Conservation (phyloP, 2,113 vertebrate genomes). For the Cynocephalus volans region DNA sequence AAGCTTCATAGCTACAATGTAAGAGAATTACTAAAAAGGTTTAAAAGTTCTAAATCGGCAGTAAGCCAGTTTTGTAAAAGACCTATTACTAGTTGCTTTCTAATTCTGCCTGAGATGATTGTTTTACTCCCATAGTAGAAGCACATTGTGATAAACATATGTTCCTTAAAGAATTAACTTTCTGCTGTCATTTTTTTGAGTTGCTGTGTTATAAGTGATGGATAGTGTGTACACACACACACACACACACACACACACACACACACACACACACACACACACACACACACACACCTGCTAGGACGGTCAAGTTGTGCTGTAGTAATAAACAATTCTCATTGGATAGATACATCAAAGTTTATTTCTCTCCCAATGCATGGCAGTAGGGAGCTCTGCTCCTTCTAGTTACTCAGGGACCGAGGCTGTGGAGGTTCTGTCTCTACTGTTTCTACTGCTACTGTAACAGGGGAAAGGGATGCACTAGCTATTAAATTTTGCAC, state of each 20-base stretch:
- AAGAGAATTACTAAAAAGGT: slow-evolving; percentile 49
- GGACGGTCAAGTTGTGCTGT: neutral
- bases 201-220: neutral
- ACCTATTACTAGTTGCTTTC: neutral
- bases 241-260: neutral
- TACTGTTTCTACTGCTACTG: neutral
- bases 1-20: slow-evolving; percentile 2
- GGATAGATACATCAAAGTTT: neutral
- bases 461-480: neutral
- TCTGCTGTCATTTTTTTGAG: neutral
- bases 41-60: slow-evolving; percentile 55
- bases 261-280: too few species aligned
- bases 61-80: neutral
- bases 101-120: slow-evolving; percentile 9
- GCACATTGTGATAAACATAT: neutral
- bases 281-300: neutral
- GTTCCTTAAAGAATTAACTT: neutral
- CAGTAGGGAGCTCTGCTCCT: neutral
- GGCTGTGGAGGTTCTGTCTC: neutral
- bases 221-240: neutral
- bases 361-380: neutral
- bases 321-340: slow-evolving; percentile 11
- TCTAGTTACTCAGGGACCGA: neutral
- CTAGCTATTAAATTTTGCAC: neutral
- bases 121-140: neutral